phyloP scores from a whole-genome alignment of 2,113 vertebrate species.

The Oncorhynchus kisutch region DNA sequence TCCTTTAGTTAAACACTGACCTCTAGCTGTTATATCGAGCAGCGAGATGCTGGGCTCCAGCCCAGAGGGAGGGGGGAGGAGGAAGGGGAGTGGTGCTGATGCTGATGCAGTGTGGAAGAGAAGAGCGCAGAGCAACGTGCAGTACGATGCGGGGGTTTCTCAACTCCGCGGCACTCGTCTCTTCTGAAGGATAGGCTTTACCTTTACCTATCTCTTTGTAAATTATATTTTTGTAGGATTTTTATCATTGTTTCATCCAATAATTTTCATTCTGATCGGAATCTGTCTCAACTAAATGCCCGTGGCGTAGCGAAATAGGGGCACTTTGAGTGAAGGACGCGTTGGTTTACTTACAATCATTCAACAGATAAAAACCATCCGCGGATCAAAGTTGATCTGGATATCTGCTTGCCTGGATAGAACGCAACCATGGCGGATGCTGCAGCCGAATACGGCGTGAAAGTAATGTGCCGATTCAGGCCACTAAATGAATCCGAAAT shows the following conservation, averaged over 20 bases:
- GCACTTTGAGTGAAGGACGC: constrained; percentile 5
- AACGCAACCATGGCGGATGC: constrained; percentile 76
- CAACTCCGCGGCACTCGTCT: constrained; percentile 23
- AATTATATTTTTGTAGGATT: not conserved
- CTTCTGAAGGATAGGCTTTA: not conserved
- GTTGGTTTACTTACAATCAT: not conserved
- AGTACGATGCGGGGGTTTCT: constrained; percentile 47
- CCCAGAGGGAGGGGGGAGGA: constrained; percentile 9
- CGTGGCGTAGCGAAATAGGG: not conserved
- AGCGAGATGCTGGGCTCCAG: constrained; percentile 41
- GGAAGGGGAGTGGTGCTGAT: constrained; percentile 40
- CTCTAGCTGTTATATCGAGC: not conserved
- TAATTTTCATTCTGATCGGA: not conserved
- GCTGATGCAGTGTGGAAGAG: constrained; percentile 61
- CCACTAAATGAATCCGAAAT: constrained; percentile 81
- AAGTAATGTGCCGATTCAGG: constrained; percentile 84
- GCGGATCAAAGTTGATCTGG: constrained; percentile 4
- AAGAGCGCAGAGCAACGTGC: constrained; percentile 21
- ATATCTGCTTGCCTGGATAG: constrained; percentile 7
- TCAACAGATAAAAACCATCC: not conserved
- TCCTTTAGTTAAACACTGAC: too few species aligned
- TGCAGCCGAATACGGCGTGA: constrained; percentile 83
- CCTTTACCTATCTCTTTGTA: not conserved
- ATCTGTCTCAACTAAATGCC: not conserved
- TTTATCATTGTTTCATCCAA: not conserved